Evolutionary conservation across 1,140 invertebrate genomes (phyloP).

Genomic region (Marisa cornuarietis): DNA sequence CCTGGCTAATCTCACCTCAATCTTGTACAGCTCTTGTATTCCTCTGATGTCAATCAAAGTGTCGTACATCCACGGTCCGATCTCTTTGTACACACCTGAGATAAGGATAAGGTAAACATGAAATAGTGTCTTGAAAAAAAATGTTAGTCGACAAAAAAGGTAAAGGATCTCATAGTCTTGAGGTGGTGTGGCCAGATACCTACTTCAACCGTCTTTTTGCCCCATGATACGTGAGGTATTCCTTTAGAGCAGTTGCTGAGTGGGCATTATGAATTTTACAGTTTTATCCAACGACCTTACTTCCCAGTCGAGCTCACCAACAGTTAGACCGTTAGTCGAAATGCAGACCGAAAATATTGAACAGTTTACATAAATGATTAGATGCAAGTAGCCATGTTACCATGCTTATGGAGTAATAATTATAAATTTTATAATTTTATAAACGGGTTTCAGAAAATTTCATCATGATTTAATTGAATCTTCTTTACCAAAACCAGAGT

Average conservation of each 20-base stretch:
- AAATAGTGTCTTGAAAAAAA: too few species aligned
- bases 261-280: too few species aligned
- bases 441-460: background rate
- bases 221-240: too few species aligned
- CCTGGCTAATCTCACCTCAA: constrained; percentile 26
- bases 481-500: constrained; percentile 41
- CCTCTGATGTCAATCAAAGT: constrained; percentile 78
- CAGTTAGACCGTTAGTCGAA: background rate
- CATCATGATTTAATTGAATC: background rate
- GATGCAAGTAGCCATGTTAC: background rate
- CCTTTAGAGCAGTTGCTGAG: too few species aligned
- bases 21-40: constrained; percentile 70
- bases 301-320: background rate
- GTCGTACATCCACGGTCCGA: constrained; percentile 63
- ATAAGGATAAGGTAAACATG: background rate
- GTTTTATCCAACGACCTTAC: too few species aligned
- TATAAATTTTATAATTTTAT: too few species aligned
- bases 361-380: background rate
- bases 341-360: background rate
- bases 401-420: too few species aligned
- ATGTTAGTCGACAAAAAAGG: too few species aligned
- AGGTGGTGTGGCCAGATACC: too few species aligned
- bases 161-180: too few species aligned
- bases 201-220: too few species aligned
- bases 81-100: constrained; percentile 70